These are phyloP conservation scores for Nasonovia ribisnigri DNA, from an alignment of 2,888 invertebrate genomes.

Conservation along the genomic window DNA sequence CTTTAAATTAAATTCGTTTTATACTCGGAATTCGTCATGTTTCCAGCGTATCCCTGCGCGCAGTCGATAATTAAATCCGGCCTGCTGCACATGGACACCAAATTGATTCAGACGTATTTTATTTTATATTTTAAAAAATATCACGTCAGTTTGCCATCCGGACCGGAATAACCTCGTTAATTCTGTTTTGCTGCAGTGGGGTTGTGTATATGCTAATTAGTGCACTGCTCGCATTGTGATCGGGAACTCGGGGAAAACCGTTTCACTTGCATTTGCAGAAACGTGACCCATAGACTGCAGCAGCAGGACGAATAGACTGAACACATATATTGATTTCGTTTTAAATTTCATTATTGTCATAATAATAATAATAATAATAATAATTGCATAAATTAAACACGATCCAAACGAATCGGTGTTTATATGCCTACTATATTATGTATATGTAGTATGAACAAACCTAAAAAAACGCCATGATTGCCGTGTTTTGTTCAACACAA, in stretches of 20 bases:
- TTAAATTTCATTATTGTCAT: constrained; percentile 27
- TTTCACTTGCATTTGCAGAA: constrained; percentile 37
- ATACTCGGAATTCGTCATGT: constrained; percentile 46
- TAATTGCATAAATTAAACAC: not conserved
- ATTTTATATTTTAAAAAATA: constrained; percentile 62
- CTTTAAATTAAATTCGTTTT: constrained; percentile 63
- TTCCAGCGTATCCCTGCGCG: not conserved
- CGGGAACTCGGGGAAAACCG: constrained; percentile 38
- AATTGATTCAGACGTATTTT: constrained; percentile 55
- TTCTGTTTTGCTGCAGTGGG: constrained; percentile 25
- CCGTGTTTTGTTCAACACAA: not conserved
- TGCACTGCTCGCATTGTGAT: constrained; percentile 28
- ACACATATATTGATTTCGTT: constrained; percentile 36
- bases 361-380: not conserved
- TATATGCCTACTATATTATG: too few relatives aligned
- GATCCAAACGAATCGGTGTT: not conserved
- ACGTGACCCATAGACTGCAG: constrained; percentile 24
- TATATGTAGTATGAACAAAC: not conserved
- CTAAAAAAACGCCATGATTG: not conserved
- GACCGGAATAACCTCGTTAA: constrained; percentile 61
- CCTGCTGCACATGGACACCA: constrained; percentile 37
- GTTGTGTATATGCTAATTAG: constrained; percentile 58
- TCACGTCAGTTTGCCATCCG: constrained; percentile 58
- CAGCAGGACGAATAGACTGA: not conserved
- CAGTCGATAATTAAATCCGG: constrained; percentile 59